These are phyloP conservation scores for Cerceris ruficornis DNA, from an alignment of 2,888 invertebrate species.

Conservation along the genomic window DNA sequence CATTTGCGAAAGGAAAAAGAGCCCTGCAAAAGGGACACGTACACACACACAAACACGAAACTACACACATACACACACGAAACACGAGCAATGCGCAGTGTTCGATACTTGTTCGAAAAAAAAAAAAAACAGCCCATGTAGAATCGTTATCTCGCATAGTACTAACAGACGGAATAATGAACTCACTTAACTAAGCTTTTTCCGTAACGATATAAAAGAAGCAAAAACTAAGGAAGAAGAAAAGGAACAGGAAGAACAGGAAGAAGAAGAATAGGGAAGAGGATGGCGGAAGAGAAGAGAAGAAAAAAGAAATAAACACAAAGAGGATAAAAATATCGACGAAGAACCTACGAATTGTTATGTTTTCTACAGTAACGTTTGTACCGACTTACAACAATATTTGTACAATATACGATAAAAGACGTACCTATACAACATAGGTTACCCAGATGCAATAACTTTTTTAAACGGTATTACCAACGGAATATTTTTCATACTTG, in stretches of 20 bases:
- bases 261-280: slow-evolving; percentile 7
- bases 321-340: slow-evolving; percentile 54
- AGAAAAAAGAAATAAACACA: slow-evolving; percentile 19
- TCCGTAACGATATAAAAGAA: slow-evolving; percentile 69
- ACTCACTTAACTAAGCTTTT: slow-evolving; percentile 73
- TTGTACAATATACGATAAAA: slow-evolving; percentile 79
- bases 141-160: slow-evolving; percentile 68
- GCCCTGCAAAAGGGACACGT: background rate
- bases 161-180: slow-evolving; percentile 60
- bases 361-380: slow-evolving; percentile 81
- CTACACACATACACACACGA: slow-evolving; percentile 20
- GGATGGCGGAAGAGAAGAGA: too few relatives aligned
- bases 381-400: slow-evolving; percentile 81
- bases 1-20: background rate
- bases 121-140: slow-evolving; percentile 56
- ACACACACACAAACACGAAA: slow-evolving; percentile 3
- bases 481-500: slow-evolving; percentile 71
- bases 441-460: slow-evolving; percentile 81
- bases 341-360: slow-evolving; percentile 76
- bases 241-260: slow-evolving; percentile 17
- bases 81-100: slow-evolving; percentile 53
- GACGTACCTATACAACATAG: slow-evolving; percentile 79
- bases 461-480: slow-evolving; percentile 79
- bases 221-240: slow-evolving; percentile 40
- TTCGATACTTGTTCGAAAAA: slow-evolving; percentile 47